A percentile compares a stretch with the other conserved stretches of the same genome.
Conservation (phyloP, 1,140 invertebrate species). For the Drosophila persimilis region DNA sequence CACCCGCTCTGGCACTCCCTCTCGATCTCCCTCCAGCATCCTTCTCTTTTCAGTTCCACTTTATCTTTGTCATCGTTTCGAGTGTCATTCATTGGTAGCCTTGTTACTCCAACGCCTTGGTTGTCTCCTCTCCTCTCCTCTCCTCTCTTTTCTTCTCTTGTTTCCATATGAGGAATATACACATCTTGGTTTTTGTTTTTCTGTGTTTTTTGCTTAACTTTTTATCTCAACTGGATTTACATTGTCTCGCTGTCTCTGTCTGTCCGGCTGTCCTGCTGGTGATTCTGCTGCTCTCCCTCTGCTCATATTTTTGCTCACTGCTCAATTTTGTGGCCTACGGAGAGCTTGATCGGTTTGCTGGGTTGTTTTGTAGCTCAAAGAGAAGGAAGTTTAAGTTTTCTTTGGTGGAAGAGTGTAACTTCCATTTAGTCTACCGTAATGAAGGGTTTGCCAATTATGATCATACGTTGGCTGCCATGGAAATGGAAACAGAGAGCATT, state of each 20-base stretch:
- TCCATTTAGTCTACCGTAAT: no score
- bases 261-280: neutral
- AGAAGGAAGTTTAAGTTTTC: no score
- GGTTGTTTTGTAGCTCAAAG: no score
- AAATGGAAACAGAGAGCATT: no score
- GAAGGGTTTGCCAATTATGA: no score
- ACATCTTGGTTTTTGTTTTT: neutral
- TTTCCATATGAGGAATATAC: slow-evolving; percentile 31
- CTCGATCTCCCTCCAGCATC: neutral
- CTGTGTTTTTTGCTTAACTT: slow-evolving; percentile 7
- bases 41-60: slow-evolving; percentile 16
- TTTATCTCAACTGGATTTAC: slow-evolving; percentile 62
- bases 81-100: slow-evolving; percentile 37
- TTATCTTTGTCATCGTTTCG: slow-evolving; percentile 66
- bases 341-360: no score
- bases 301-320: no score
- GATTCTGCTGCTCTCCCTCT: slow-evolving; percentile 1
- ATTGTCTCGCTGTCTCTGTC: slow-evolving; percentile 43
- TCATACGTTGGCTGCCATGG: no score
- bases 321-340: no score
- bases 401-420: no score
- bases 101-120: slow-evolving; percentile 47
- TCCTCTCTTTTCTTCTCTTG: neutral
- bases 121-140: no score
- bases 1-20: neutral